Conservation (phyloP, 37 sponge, comb jelly and placozoan genomes). For the Spongia lamella region DNA sequence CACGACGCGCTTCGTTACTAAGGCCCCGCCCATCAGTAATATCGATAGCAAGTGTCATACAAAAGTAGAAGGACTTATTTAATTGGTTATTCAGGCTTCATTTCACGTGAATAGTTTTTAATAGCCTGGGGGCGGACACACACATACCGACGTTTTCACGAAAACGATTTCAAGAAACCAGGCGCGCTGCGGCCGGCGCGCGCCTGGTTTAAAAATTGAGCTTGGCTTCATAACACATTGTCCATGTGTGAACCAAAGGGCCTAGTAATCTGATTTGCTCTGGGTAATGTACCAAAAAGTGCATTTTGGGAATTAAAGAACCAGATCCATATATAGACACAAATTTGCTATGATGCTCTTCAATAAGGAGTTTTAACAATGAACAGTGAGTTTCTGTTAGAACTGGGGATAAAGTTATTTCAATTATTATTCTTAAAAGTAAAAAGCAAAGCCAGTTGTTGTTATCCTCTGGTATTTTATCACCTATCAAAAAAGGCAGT, state of each 20-base stretch:
- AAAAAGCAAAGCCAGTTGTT: slow-evolving; percentile 24
- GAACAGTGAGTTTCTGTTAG: background rate
- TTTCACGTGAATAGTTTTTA: too few relatives aligned
- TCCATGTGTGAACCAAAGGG: slow-evolving; percentile 46
- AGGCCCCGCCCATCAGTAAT: too few relatives aligned
- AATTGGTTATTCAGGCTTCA: too few relatives aligned
- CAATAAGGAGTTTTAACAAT: slow-evolving; percentile 15
- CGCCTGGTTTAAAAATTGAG: slow-evolving; percentile 27
- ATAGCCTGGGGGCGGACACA: too few relatives aligned
- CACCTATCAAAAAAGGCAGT: slow-evolving; percentile 45
- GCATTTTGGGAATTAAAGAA: slow-evolving; percentile 27
- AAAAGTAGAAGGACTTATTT: too few relatives aligned
- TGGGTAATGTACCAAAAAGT: slow-evolving; percentile 39
- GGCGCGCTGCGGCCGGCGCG: too few relatives aligned
- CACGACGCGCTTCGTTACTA: too few relatives aligned
- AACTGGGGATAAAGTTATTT: slow-evolving; percentile 16
- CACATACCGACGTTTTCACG: too few relatives aligned
- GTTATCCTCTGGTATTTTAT: slow-evolving; percentile 26
- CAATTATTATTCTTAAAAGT: slow-evolving; percentile 18
- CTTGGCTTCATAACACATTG: slow-evolving; percentile 53
- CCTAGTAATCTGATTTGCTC: slow-evolving; percentile 10
- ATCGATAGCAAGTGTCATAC: too few relatives aligned
- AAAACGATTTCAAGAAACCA: too few relatives aligned
- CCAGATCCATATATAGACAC: background rate
- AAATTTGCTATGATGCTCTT: slow-evolving; percentile 25